A percentile compares a stretch with the other conserved stretches of the same genome.
Conservation (phyloP, 2,113 vertebrate species). For the Sarotherodon lohbergeri region DNA sequence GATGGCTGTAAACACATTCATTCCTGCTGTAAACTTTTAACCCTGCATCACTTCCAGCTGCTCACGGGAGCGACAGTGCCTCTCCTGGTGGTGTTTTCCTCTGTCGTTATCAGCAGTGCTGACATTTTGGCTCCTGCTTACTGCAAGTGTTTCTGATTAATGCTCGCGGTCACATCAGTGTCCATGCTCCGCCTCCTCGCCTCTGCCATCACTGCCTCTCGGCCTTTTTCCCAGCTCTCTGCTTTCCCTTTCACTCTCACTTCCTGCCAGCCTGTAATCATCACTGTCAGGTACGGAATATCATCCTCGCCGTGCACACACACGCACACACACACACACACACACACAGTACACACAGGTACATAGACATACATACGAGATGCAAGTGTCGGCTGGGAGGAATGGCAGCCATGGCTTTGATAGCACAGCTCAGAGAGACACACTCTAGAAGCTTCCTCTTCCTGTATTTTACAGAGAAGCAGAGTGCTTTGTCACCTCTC, state of each 20-base stretch:
- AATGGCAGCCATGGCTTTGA: constrained; percentile 20
- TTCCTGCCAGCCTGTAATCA: constrained; percentile 31
- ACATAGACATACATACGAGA: background rate
- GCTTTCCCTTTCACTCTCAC: background rate
- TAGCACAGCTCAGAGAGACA: background rate
- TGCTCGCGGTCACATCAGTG: background rate
- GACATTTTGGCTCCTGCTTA: background rate
- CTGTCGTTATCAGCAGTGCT: background rate
- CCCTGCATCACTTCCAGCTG: background rate
- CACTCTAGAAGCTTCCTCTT: background rate
- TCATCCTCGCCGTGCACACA: background rate
- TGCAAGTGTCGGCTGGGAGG: background rate
- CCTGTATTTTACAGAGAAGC: background rate
- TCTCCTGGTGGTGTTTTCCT: background rate
- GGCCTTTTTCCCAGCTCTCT: background rate
- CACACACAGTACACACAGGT: background rate
- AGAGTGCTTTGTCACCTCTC: background rate
- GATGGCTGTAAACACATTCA: background rate
- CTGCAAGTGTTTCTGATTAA: background rate
- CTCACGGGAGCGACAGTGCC: background rate
- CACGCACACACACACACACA: background rate
- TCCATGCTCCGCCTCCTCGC: background rate
- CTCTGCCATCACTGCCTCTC: background rate
- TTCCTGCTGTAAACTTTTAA: background rate
- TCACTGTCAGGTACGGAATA: background rate